Base-by-base conservation (phyloP, 2,888 invertebrate genomes). In the Cantharis rufa region DNA sequence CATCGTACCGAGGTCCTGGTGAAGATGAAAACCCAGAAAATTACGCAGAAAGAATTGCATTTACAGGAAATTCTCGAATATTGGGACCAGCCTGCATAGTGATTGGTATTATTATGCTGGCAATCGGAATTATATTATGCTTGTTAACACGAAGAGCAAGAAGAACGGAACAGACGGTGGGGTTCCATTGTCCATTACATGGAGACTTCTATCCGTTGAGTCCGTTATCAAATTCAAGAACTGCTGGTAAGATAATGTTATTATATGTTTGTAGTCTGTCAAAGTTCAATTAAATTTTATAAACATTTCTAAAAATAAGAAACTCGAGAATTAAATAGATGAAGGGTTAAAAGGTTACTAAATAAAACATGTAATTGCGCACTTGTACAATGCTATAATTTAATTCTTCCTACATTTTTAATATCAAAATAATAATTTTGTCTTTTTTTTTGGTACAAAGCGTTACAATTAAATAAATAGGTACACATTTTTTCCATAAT, bases 191-290 rank as follows among this genome's bases (percentile, higher is more conserved):
- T 86, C 94, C 94, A 27, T 90, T 94, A 68, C 94, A 94, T 83
- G 94, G 94, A 7, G 94, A 94, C 88, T 94, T 94, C 87, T 94
- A 93, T 85, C 94, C 94, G 3, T 88, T 93, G 62, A 93, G 93
- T 85, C 93, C 93, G 21, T 91, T 92, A 77, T 91, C 90, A 76
- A 87, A 87, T 82, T 87, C 86, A 75, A 86, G 84, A 82, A 87
- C 87, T 70, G 83, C 87, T 79, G 87, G 88, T 88, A 80, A 86
- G 85, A 48, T 48, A 48, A 48, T 9, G n/a, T 48, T n/a, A n/a
- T 48, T 48, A n/a, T 32, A n/a, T 48, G 7, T 48, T 48, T 48
- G 7, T 1, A 48, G n/a, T 48, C n/a, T 48, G 48, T 9, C 48
- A 48, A 48, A 48, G 48, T 48, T n/a, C 48, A 48, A 9, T 48